phyloP scores from a whole-genome alignment of 2,113 vertebrate species.

The Eulacestoma nigropectus region DNA sequence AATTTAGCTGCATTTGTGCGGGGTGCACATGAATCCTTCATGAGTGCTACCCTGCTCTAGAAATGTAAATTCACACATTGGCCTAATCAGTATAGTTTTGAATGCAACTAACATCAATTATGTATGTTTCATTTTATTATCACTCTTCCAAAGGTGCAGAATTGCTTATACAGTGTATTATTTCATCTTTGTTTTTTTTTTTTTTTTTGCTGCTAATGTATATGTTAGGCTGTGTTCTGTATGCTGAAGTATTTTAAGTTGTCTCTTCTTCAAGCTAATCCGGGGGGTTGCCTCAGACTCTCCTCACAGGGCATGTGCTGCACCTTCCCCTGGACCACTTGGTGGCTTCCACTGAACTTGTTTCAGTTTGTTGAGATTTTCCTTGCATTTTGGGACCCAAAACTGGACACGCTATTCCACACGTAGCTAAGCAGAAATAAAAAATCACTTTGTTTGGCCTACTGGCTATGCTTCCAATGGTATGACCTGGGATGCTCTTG shows the following conservation, averaged over 20 bases:
- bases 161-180: not conserved
- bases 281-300: not conserved
- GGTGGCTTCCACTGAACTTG: not conserved
- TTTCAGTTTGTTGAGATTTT: not conserved
- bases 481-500: not conserved
- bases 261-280: not conserved
- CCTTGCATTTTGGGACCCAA: not conserved
- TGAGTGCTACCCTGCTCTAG: not conserved
- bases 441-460: not conserved
- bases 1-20: not conserved
- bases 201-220: not conserved
- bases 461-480: not conserved
- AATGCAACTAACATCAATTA: not conserved
- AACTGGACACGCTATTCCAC: not conserved
- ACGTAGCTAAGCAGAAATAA: not conserved
- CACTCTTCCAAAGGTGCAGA: not conserved
- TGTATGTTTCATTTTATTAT: not conserved
- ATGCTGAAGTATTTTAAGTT: not conserved
- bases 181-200: not conserved
- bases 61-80: not conserved
- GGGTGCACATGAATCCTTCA: conserved; percentile 12
- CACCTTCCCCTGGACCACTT: not conserved
- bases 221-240: not conserved
- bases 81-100: not conserved
- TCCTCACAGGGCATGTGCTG: not conserved